A percentile compares a stretch with the other conserved stretches of the same genome.
Conservation (phyloP, 2,113 vertebrate genomes). For the Bambusicola thoracicus region DNA sequence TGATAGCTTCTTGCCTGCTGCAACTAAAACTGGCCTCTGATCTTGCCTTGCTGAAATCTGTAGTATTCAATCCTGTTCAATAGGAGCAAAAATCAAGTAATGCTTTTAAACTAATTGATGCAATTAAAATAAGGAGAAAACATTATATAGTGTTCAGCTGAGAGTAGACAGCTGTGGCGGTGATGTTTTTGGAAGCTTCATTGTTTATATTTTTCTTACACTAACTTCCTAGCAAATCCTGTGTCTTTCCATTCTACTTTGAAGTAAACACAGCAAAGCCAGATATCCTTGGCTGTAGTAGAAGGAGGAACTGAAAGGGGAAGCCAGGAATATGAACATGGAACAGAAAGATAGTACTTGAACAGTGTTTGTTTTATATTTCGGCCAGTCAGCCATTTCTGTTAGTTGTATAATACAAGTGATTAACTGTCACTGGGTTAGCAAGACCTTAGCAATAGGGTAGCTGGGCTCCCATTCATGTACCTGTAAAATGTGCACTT, state of each 20-base stretch:
- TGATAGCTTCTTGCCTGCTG: background rate
- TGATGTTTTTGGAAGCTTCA: background rate
- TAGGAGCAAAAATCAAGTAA: background rate
- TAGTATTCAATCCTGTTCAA: background rate
- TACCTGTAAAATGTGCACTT: background rate
- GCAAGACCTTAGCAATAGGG: background rate
- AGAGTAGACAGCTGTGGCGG: background rate
- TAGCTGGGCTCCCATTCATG: background rate
- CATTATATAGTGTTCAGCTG: background rate
- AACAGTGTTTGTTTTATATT: background rate
- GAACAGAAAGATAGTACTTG: background rate
- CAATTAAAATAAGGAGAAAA: background rate
- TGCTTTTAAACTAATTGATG: background rate
- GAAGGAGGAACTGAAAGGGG: slow-evolving; percentile 16
- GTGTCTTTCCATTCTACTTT: background rate
- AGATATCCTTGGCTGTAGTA: slow-evolving; percentile 6
- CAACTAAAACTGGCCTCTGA: background rate
- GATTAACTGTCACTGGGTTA: background rate
- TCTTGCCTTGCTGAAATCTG: background rate
- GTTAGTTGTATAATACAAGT: background rate
- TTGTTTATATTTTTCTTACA: background rate
- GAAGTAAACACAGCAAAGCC: slow-evolving; percentile 8
- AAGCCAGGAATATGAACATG: background rate
- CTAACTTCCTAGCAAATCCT: background rate
- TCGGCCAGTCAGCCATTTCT: background rate